Base-by-base conservation (phyloP, 1,140 invertebrate genomes). In the Augochlora pura region DNA sequence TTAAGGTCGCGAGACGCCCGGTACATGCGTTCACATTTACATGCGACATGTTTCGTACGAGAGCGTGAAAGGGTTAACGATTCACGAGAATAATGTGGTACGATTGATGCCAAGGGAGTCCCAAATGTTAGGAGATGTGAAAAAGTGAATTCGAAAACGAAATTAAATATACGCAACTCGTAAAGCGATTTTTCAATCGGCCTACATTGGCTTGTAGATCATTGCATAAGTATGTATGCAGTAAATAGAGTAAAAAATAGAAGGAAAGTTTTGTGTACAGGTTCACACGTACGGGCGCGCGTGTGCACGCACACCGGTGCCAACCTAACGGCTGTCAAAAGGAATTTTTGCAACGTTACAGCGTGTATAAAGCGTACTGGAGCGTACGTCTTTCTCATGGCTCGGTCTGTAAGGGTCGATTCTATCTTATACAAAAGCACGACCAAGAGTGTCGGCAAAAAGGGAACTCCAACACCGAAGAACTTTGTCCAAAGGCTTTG, bases 401-500 rank as follows among this genome's bases (percentile, higher is more conserved):
- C 57, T 77, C 77, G 65, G 68, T 65, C 42, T 60, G 52, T 42
- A 42, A 79, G 64, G 25, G 60, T 78, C 75, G 64, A 39, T 82
- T 78, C 80, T 78, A 65, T 57, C 68, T 78, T 82, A 70, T 68
- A 83, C 68, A 78, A 83, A 82, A 80, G 80, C 59, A 77, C 32
- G 68, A 52, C 57, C 74, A 65, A 67, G 67, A 71, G 74, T 49
- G 63, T 42, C 68, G 65, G 38, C 63, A 83, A 79, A 84, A 72
- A 77, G 57, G 71, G 32, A 32, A 72, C 66, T 59, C 7, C 21
- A 38, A 54, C 65, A 68, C 54, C 70, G 72, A 62, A 76, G 65
- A 83, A 84, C 76, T 84, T 77, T 27, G 67, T 76, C 52, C 80
- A 77, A 82, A 81, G 70, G 74, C 80, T 79, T 79, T 79, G 65